Evolutionary conservation across 2,797 vertebrate genomes (phyloP).

Genomic region (Dermochelys coriacea): DNA sequence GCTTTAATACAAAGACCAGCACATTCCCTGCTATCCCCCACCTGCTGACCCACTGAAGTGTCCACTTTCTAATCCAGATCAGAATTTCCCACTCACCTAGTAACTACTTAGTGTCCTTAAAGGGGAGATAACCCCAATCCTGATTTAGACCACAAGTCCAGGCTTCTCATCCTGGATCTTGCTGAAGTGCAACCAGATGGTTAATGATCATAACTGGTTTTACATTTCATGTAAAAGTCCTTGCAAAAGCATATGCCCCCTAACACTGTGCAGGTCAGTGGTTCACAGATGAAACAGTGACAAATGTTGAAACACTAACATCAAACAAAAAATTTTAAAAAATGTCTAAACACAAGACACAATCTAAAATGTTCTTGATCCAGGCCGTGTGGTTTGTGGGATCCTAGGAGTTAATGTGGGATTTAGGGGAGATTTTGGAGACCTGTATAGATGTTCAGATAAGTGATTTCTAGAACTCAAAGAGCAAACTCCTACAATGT

Average conservation of each 20-base stretch:
- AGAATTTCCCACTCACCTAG: not conserved
- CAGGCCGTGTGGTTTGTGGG: slow-evolving; percentile 4
- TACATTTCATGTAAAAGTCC: not conserved
- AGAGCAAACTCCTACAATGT: slow-evolving; percentile 22
- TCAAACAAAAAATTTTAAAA: not conserved
- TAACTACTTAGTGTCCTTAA: not conserved
- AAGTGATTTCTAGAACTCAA: not conserved
- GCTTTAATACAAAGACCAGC: not conserved
- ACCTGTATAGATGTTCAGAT: not conserved
- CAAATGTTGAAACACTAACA: not conserved
- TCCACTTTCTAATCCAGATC: not conserved
- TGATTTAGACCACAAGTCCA: not conserved
- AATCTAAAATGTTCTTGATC: not conserved
- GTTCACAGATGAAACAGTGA: not conserved
- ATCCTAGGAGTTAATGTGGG: not conserved
- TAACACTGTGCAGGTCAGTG: not conserved
- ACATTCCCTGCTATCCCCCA: not conserved
- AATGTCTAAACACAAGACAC: not conserved
- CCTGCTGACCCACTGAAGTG: not conserved
- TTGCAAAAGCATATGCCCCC: not conserved
- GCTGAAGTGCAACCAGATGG: not conserved
- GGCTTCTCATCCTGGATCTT: not conserved
- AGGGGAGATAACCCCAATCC: not conserved
- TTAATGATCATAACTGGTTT: not conserved
- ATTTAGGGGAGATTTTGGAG: not conserved